Conservation (phyloP, 2,888 invertebrate genomes). For the Pandemis corylana region DNA sequence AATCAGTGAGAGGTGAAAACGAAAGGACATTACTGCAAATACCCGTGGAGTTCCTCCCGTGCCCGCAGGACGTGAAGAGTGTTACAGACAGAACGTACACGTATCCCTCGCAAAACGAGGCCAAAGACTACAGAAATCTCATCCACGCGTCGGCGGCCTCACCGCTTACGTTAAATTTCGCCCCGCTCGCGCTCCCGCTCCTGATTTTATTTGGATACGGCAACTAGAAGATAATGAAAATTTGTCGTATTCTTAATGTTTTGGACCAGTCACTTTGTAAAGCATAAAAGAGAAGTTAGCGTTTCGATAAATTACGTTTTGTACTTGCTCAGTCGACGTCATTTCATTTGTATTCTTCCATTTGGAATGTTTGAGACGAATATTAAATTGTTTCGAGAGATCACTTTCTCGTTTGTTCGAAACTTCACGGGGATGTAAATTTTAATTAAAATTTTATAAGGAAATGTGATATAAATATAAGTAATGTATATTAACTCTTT, state of each 20-base stretch:
- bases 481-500: conserved; percentile 39
- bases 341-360: conserved; percentile 36
- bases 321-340: conserved; percentile 31
- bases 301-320: conserved; percentile 39
- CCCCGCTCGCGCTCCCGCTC: conserved; percentile 7
- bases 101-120: conserved; percentile 85
- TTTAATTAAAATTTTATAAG: conserved; percentile 57
- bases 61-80: conserved; percentile 86
- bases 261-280: conserved; percentile 43
- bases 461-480: conserved; percentile 70
- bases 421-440: conserved; percentile 50
- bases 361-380: conserved; percentile 45
- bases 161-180: conserved; percentile 34
- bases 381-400: conserved; percentile 49
- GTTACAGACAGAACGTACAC: conserved; percentile 85
- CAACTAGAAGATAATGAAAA: conserved; percentile 29
- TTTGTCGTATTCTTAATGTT: conserved; percentile 33
- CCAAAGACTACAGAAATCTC: conserved; percentile 80
- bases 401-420: conserved; percentile 45
- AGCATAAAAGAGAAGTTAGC: conserved; percentile 35
- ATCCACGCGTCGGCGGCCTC: conserved; percentile 61
- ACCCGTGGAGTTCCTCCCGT: conserved; percentile 84
- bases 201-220: conserved; percentile 32
- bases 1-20: conserved; percentile 69
- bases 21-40: conserved; percentile 82